Evolutionary conservation across 2,888 invertebrate genomes (phyloP).

Genomic region (Scaptomyza flava): DNA sequence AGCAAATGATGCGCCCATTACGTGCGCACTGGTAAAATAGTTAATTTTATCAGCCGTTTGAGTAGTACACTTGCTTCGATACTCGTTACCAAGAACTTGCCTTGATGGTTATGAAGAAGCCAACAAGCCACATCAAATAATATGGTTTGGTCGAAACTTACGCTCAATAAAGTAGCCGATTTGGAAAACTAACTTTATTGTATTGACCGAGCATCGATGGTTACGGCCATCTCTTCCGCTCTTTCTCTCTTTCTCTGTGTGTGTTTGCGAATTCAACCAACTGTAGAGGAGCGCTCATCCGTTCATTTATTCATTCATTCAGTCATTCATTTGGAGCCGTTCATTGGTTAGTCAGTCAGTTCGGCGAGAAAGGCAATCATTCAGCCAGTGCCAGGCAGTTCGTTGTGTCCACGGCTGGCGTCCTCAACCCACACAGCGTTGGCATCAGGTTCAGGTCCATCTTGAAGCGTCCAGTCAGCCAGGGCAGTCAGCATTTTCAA

Average conservation of each 20-base stretch:
- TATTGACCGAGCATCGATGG: slow-evolving; percentile 49
- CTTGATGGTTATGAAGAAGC: slow-evolving; percentile 69
- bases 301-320: slow-evolving; percentile 79
- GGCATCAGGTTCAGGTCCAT: slow-evolving; percentile 12
- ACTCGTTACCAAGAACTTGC: slow-evolving; percentile 29
- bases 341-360: slow-evolving; percentile 79
- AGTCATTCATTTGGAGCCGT: slow-evolving; percentile 75
- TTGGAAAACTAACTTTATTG: slow-evolving; percentile 75
- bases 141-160: slow-evolving; percentile 62
- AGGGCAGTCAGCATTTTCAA: slow-evolving; percentile 60
- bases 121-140: slow-evolving; percentile 73
- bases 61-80: slow-evolving; percentile 38
- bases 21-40: slow-evolving; percentile 71
- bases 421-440: slow-evolving; percentile 9
- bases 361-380: slow-evolving; percentile 70
- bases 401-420: slow-evolving; percentile 36
- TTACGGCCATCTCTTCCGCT: slow-evolving; percentile 32
- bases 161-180: slow-evolving; percentile 79
- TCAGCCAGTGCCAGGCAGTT: slow-evolving; percentile 54
- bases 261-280: slow-evolving; percentile 76
- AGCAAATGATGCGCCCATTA: slow-evolving; percentile 75
- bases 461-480: slow-evolving; percentile 35
- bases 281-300: slow-evolving; percentile 76
- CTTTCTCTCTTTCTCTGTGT: slow-evolving; percentile 6
- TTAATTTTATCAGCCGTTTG: slow-evolving; percentile 72